Base-by-base conservation (phyloP, 2,888 invertebrate species). In the Eulithis testata region DNA sequence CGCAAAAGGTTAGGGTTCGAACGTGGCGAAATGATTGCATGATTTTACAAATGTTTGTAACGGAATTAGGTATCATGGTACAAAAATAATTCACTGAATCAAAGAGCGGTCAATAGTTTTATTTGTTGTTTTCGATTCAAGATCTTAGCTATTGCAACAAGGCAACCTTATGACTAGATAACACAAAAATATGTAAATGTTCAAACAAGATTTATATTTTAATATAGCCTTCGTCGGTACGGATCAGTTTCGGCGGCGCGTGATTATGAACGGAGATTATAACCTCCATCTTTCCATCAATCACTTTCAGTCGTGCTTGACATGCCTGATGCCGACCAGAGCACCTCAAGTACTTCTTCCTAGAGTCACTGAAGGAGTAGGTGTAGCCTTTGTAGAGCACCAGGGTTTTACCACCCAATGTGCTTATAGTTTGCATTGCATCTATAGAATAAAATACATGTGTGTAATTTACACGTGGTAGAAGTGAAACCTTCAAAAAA, bases 291-390 rank as follows among this genome's bases (percentile, higher is more conserved):
- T 21, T 11, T 45, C 55, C 55, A 5, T 11, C 51, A 50, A 51
- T 40, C 11, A 45, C 47, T 21, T 11, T 55, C 51, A 66, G 54
- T 21, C 66, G 50, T 14, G 66, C 62, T 51, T 51, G 53, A 55
- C 66, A 66, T 9, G 21, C 21, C 21, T 21, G 21, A 21, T 21
- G 51, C 47, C 60, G 59, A 4, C 71, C 72, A 0, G 79, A 78
- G 31, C 79, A 79, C 5, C 73, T 66, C 11, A 79, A 65, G 47
- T 71, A 65, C 11, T 63, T 69, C 51, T 65, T 72, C 8, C 69
- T 59, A 11, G 60, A 58, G 54, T 65, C 62, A 45, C 73, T 70
- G 55, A 62, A 78, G 0, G 78, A 78, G 62, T 73, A 81, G 2
- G 77, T 73, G 53, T 74, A 74, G 0, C 73, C 70, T 54, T 70